Evolutionary conservation across 2,113 vertebrate species (phyloP).

Genomic region (Psammodynastes pulverulentus): DNA sequence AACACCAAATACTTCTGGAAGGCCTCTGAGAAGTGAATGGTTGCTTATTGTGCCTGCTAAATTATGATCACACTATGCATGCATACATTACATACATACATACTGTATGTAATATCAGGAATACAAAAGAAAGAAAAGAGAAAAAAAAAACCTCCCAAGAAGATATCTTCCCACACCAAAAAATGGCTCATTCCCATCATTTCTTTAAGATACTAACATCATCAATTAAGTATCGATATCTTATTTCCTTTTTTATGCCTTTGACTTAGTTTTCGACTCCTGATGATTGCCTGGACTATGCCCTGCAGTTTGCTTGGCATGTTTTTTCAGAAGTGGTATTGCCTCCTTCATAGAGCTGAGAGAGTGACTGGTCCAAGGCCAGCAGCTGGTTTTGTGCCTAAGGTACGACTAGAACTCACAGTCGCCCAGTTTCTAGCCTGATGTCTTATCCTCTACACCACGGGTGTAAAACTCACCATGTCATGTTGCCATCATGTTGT

Average conservation of each 20-base stretch:
- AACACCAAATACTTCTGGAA: background rate
- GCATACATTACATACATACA: no score
- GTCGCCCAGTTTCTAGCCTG: background rate
- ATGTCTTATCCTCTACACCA: background rate
- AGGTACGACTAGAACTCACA: background rate
- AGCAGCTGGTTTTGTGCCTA: background rate
- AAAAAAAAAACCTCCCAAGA: background rate
- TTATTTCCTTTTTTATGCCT: background rate
- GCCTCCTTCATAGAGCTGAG: background rate
- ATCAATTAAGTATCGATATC: background rate
- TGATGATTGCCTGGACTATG: background rate
- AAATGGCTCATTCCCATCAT: background rate
- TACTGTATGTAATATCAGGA: background rate
- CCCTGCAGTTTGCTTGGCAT: background rate
- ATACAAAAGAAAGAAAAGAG: background rate
- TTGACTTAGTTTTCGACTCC: background rate
- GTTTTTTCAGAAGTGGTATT: background rate
- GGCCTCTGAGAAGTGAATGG: background rate
- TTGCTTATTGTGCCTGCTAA: background rate
- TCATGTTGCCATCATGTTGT: no score
- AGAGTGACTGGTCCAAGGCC: background rate
- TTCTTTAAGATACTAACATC: background rate
- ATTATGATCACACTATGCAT: background rate
- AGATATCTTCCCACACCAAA: background rate
- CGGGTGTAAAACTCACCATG: no score